Conservation (phyloP, 1,140 invertebrate species). For the Drosophila ambigua region DNA sequence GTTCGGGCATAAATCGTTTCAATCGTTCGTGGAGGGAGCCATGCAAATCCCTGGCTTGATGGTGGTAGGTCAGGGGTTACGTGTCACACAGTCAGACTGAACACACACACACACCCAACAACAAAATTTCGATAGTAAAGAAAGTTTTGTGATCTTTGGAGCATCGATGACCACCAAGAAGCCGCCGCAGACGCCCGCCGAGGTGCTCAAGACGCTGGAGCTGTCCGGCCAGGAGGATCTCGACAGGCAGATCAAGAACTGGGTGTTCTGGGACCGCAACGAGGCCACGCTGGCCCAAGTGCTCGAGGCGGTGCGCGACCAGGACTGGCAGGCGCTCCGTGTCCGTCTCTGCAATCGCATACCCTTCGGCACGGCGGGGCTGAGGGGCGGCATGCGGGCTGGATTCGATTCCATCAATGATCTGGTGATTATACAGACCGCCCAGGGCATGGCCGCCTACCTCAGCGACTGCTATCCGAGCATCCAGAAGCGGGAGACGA, state of each 20-base stretch:
- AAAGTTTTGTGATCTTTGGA: neutral
- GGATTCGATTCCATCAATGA: constrained; percentile 98
- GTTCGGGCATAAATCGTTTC: constrained; percentile 71
- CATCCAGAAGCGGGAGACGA: constrained; percentile 84
- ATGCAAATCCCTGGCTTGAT: constrained; percentile 4
- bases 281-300: constrained; percentile 61
- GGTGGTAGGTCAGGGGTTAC: neutral
- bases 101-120: neutral
- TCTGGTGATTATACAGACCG: constrained; percentile 97
- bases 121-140: constrained; percentile 8
- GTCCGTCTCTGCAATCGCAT: constrained; percentile 85
- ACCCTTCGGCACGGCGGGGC: constrained; percentile 94
- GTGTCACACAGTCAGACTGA: constrained; percentile 19
- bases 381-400: constrained; percentile 95
- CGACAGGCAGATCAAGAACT: constrained; percentile 56
- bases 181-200: constrained; percentile 21
- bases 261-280: constrained; percentile 67
- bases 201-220: constrained; percentile 33
- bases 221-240: constrained; percentile 52
- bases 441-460: constrained; percentile 95
- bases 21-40: constrained; percentile 56
- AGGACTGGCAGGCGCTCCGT: constrained; percentile 58
- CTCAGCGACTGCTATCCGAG: constrained; percentile 85
- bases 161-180: constrained; percentile 1
- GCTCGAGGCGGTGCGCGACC: constrained; percentile 35